phyloP scores from a whole-genome alignment of 1,140 invertebrate species.

The Sitobion miscanthi region DNA sequence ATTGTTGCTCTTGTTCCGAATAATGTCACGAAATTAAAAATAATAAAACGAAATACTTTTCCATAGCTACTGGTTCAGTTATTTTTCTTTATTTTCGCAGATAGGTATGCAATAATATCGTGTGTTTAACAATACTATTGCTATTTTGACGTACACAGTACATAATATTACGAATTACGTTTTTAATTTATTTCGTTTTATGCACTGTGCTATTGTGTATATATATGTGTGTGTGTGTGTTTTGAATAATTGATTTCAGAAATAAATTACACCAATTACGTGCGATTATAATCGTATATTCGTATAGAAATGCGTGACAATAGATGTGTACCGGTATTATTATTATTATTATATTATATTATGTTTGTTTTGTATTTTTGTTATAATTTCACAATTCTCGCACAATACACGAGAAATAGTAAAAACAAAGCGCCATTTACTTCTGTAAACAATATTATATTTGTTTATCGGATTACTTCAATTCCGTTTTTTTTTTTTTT shows the following conservation, averaged over 20 bases:
- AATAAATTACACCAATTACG: conserved; percentile 22
- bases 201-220: neutral
- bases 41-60: neutral
- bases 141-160: neutral
- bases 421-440: neutral
- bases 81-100: neutral
- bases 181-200: neutral
- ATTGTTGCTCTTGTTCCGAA: neutral
- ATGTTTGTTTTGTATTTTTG: neutral
- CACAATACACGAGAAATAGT: neutral
- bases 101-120: neutral
- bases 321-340: neutral
- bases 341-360: neutral
- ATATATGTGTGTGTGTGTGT: neutral
- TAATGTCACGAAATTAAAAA: neutral
- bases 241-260: neutral
- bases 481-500: neutral
- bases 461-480: neutral
- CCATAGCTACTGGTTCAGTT: neutral
- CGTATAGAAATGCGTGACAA: conserved; percentile 10
- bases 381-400: neutral
- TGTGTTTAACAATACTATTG: neutral
- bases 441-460: conserved; percentile 34
- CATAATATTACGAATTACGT: neutral
- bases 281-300: conserved; percentile 8